phyloP scores from a whole-genome alignment of 2,888 invertebrate species.

The Latrodectus hesperus region DNA sequence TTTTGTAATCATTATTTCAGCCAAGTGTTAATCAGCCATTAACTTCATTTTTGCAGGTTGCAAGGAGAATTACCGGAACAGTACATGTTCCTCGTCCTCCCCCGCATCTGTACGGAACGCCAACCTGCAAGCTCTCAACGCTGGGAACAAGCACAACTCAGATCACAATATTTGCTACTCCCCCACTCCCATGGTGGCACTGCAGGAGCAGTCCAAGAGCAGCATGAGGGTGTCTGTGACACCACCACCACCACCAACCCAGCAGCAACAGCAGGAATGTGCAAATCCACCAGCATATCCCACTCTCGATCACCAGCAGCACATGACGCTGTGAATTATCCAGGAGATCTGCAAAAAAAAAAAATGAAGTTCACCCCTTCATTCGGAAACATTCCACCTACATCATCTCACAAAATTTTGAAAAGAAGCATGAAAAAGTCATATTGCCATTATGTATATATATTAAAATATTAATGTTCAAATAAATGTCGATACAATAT shows the following conservation, averaged over 20 bases:
- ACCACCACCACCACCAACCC: neutral
- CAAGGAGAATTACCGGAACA: constrained; percentile 61
- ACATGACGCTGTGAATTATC: constrained; percentile 29
- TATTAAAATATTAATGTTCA: too few species aligned
- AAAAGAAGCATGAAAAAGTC: too few species aligned
- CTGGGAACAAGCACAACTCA: constrained; percentile 37
- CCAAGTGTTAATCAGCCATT: too few species aligned
- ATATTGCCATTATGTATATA: too few species aligned
- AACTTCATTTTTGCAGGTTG: constrained; percentile 35
- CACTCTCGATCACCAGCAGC: constrained; percentile 20
- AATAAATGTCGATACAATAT: too few species aligned
- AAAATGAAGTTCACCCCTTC: too few species aligned
- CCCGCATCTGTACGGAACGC: constrained; percentile 26
- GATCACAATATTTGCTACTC: constrained; percentile 54
- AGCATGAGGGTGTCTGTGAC: neutral
- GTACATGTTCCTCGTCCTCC: constrained; percentile 51
- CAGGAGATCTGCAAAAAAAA: too few species aligned
- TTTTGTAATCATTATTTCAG: too few species aligned
- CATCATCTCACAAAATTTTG: too few species aligned
- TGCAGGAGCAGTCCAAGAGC: neutral
- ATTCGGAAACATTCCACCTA: too few species aligned
- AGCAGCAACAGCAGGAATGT: neutral
- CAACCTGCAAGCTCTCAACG: constrained; percentile 11
- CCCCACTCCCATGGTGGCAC: neutral
- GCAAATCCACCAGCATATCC: constrained; percentile 31